phyloP scores from a whole-genome alignment of 2,797 vertebrate genomes.

The Zenarchopterus dispar region DNA sequence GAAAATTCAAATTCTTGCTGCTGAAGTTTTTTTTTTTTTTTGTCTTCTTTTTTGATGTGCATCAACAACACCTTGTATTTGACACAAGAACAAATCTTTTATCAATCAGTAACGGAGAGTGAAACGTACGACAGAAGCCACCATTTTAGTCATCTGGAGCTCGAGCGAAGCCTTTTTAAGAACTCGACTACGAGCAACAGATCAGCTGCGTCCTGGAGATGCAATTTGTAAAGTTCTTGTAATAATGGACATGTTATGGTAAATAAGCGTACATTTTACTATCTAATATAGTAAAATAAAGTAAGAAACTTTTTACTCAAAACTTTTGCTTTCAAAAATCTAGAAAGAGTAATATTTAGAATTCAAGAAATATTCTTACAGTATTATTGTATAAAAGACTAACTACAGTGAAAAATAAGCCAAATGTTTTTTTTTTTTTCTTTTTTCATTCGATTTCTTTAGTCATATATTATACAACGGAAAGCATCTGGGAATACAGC shows the following conservation, averaged over 20 bases:
- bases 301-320: conserved; percentile 99
- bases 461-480: conserved; percentile 93
- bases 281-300: conserved; percentile 99
- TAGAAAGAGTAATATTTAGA: conserved; percentile 99
- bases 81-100: conserved; percentile 94
- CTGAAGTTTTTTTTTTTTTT: conserved; percentile 78
- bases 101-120: conserved; percentile 91
- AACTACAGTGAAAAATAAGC: conserved; percentile 99
- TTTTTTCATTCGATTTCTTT: conserved; percentile 85
- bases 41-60: conserved; percentile 84
- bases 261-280: conserved; percentile 99
- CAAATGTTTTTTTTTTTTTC: conserved; percentile 92
- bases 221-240: conserved; percentile 92
- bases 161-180: conserved; percentile 89
- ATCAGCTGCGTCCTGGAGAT: conserved; percentile 92
- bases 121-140: conserved; percentile 89
- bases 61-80: conserved; percentile 93
- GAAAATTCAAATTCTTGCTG: conserved; percentile 93
- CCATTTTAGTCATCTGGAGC: conserved; percentile 89
- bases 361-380: conserved; percentile 99
- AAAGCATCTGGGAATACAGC: conserved; percentile 96
- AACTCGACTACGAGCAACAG: conserved; percentile 91
- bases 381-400: conserved; percentile 99
- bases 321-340: conserved; percentile 99
- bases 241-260: conserved; percentile 97